Evolutionary conservation across 2,797 vertebrate genomes (phyloP).

Genomic region (Oophaga sylvatica): DNA sequence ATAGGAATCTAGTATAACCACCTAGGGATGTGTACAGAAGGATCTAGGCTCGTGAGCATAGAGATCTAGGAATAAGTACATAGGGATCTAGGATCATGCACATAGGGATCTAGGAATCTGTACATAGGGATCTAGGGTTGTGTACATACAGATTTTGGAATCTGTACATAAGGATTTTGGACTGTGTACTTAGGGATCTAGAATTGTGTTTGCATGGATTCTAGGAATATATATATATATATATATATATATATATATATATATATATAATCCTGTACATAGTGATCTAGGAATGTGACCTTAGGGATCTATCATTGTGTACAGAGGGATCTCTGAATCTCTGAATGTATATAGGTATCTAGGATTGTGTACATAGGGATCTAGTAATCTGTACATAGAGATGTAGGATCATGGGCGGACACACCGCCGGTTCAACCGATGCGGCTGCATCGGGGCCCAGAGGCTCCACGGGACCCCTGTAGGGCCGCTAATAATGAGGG

Average conservation of each 20-base stretch:
- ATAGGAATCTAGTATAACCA: not conserved
- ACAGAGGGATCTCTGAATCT: not conserved
- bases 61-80: not conserved
- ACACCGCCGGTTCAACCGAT: no score
- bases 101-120: not conserved
- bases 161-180: not conserved
- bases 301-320: no score
- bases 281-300: not conserved
- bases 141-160: not conserved
- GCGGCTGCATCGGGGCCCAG: no score
- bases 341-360: not conserved
- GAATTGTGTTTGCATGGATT: not conserved
- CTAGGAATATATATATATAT: not conserved
- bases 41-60: not conserved
- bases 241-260: no score
- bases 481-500: no score
- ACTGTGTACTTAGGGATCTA: not conserved
- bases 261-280: not conserved
- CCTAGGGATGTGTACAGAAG: not conserved
- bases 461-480: no score
- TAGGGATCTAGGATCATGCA: not conserved
- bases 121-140: not conserved
- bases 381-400: not conserved
- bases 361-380: not conserved
- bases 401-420: no score